Conservation (phyloP, 2,113 vertebrate genomes). For the Dicentrarchus labrax region DNA sequence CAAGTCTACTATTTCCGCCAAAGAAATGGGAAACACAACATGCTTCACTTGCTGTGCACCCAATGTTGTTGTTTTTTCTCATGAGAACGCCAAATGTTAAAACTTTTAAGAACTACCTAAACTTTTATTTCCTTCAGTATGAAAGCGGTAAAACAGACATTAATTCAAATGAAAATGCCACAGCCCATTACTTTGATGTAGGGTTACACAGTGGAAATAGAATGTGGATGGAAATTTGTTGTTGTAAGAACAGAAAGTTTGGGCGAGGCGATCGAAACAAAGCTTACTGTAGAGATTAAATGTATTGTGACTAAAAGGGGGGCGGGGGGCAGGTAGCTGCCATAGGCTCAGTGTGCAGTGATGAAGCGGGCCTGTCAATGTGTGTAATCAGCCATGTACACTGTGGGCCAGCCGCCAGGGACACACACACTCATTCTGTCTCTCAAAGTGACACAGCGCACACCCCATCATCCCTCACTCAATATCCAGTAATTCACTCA, state of each 20-base stretch:
- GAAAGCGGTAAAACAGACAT: slow-evolving; percentile 48
- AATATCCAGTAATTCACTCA: not conserved
- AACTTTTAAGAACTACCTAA: slow-evolving; percentile 51
- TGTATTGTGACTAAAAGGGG: slow-evolving; percentile 15
- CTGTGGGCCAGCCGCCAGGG: slow-evolving; percentile 39
- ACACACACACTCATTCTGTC: slow-evolving; percentile 28
- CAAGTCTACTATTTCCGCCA: slow-evolving; percentile 44
- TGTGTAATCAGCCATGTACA: slow-evolving; percentile 68
- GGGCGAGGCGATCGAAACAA: not conserved
- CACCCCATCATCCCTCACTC: not conserved
- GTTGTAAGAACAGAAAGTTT: slow-evolving; percentile 22
- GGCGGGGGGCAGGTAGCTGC: slow-evolving; percentile 32
- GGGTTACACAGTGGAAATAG: slow-evolving; percentile 31
- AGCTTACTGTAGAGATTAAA: not conserved
- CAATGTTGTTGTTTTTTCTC: slow-evolving; percentile 5
- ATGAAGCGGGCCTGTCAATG: slow-evolving; percentile 60
- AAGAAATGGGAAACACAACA: slow-evolving; percentile 44
- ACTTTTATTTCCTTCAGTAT: slow-evolving; percentile 46
- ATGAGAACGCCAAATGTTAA: slow-evolving; percentile 40
- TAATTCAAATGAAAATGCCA: slow-evolving; percentile 58
- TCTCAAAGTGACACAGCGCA: slow-evolving; percentile 29
- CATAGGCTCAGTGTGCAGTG: slow-evolving; percentile 36
- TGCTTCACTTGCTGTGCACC: slow-evolving; percentile 48
- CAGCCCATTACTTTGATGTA: slow-evolving; percentile 64
- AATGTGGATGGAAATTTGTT: slow-evolving; percentile 11